Evolutionary conservation across 2,797 vertebrate genomes (phyloP).

Genomic region (Garrulus glandarius): DNA sequence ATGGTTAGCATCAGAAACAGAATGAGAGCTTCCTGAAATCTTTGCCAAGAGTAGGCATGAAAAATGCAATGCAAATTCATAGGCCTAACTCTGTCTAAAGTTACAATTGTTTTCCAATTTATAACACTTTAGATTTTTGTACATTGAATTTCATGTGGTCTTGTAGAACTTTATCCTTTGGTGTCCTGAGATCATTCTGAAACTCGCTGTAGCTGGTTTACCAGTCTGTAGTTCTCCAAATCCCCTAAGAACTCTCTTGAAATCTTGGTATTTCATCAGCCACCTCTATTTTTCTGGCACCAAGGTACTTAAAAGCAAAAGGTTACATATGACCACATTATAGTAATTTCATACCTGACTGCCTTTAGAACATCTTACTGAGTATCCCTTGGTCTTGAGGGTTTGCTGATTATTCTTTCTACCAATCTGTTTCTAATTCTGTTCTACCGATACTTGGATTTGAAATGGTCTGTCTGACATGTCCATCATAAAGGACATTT

Average conservation of each 20-base stretch:
- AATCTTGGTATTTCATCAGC: background rate
- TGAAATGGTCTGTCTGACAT: background rate
- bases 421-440: background rate
- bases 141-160: background rate
- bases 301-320: background rate
- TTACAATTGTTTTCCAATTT: background rate
- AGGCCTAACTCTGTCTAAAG: background rate
- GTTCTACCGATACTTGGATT: background rate
- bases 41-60: background rate
- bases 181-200: background rate
- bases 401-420: conserved; percentile 11
- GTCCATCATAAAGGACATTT: background rate
- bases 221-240: background rate
- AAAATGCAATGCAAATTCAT: background rate
- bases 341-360: conserved; percentile 27
- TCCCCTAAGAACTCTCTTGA: background rate
- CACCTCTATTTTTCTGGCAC: background rate
- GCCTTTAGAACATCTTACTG: conserved; percentile 1
- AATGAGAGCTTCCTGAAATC: background rate
- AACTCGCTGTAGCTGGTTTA: background rate
- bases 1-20: background rate
- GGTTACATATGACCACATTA: background rate
- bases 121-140: background rate
- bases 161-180: background rate
- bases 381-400: background rate